These are phyloP conservation scores for Bellardia bayeri DNA, from an alignment of 2,888 invertebrate genomes.

Conservation along the genomic window DNA sequence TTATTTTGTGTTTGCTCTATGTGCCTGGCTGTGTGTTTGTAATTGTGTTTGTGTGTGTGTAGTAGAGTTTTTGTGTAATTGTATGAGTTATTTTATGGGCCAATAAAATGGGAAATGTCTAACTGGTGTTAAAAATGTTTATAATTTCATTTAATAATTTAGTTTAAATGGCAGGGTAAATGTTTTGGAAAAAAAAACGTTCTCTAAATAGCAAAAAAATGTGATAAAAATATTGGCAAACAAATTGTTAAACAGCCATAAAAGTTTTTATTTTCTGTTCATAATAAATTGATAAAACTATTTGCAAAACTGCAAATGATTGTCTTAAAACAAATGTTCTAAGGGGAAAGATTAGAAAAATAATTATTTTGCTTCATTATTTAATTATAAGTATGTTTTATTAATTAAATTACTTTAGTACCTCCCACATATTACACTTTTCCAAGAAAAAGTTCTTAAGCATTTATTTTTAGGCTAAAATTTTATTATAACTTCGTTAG, in stretches of 20 bases:
- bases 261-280: too few species aligned
- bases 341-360: too few species aligned
- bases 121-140: slow-evolving; percentile 56
- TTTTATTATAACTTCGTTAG: too few species aligned
- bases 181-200: background rate
- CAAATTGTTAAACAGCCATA: background rate
- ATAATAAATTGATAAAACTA: too few species aligned
- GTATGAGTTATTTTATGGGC: slow-evolving; percentile 57
- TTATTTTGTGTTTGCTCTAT: background rate
- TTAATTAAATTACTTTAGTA: too few species aligned
- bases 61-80: slow-evolving; percentile 4
- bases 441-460: too few species aligned
- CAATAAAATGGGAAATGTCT: slow-evolving; percentile 56
- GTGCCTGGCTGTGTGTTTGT: background rate
- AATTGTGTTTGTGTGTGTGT: background rate
- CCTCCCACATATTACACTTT: too few species aligned
- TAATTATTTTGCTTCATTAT: too few species aligned
- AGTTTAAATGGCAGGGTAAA: slow-evolving; percentile 27
- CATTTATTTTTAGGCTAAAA: too few species aligned
- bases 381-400: too few species aligned
- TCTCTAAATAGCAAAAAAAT: background rate
- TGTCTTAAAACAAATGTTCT: too few species aligned
- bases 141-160: slow-evolving; percentile 46
- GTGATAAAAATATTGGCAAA: background rate
- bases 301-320: too few species aligned